Evolutionary conservation across 2,888 invertebrate genomes (phyloP).

Genomic region (Tetragonula carbonaria): DNA sequence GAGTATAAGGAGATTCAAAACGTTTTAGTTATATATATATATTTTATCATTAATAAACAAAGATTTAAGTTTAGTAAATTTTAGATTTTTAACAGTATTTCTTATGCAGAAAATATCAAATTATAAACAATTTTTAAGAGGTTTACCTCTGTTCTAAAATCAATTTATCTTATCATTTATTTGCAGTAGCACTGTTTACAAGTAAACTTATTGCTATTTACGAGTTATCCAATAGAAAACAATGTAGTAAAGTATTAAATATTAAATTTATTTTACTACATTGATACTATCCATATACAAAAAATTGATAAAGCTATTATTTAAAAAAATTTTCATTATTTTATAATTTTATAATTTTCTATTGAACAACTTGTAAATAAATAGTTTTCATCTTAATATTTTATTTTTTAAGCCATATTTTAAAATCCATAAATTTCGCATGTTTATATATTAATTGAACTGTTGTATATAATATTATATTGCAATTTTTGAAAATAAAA

Average conservation of each 20-base stretch:
- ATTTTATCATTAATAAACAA: conserved; percentile 43
- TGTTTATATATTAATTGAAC: conserved; percentile 49
- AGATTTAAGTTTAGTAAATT: conserved; percentile 39
- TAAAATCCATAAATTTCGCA: conserved; percentile 40
- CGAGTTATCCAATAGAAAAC: conserved; percentile 53
- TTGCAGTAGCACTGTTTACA: conserved; percentile 49
- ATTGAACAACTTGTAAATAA: conserved; percentile 58
- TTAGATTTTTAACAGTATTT: conserved; percentile 45
- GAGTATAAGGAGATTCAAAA: conserved; percentile 60
- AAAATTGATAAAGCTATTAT: conserved; percentile 8
- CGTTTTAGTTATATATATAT: conserved; percentile 46
- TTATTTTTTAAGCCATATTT: conserved; percentile 48
- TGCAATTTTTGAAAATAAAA: conserved; percentile 49
- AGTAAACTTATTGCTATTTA: conserved; percentile 53
- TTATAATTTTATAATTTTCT: conserved; percentile 16
- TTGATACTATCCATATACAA: conserved; percentile 21
- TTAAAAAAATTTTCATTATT: conserved; percentile 23
- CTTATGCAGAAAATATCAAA: conserved; percentile 48
- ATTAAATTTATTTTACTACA: conserved; percentile 15
- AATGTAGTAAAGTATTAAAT: conserved; percentile 31
- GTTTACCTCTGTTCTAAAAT: conserved; percentile 42
- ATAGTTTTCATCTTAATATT: conserved; percentile 42
- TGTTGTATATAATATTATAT: conserved; percentile 45
- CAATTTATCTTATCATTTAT: conserved; percentile 42
- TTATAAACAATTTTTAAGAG: conserved; percentile 47